Evolutionary conservation across 2,888 invertebrate species (phyloP).

Genomic region (Platycheirus rosarum): DNA sequence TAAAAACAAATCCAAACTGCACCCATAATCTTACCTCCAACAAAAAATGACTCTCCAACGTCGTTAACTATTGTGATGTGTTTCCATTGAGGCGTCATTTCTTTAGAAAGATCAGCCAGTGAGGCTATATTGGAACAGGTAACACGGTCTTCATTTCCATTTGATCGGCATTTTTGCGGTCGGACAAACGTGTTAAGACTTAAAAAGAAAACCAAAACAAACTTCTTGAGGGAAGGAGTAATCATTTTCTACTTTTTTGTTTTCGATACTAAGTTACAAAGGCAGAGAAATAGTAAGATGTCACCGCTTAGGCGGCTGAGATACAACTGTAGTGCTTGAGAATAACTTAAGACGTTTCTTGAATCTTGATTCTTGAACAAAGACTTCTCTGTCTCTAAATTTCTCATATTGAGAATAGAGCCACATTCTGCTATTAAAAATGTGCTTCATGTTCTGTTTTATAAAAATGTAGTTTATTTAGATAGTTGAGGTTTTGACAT

Average conservation of each 20-base stretch:
- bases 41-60: conserved; percentile 46
- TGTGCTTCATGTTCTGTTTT: too few species aligned
- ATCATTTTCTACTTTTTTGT: conserved; percentile 20
- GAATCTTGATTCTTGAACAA: too few species aligned
- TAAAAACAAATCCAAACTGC: too few species aligned
- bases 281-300: conserved; percentile 11
- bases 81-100: conserved; percentile 67
- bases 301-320: conserved; percentile 5
- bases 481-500: too few species aligned
- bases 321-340: too few species aligned
- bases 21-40: conserved; percentile 75
- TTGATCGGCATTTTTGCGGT: conserved; percentile 49
- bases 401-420: too few species aligned
- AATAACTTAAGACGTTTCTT: too few species aligned
- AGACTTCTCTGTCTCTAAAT: too few species aligned
- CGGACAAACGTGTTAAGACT: conserved; percentile 16
- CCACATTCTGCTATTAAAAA: too few species aligned
- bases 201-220: conserved; percentile 18
- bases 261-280: too few species aligned
- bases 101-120: conserved; percentile 58
- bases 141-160: conserved; percentile 26
- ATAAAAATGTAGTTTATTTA: too few species aligned
- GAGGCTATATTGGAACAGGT: conserved; percentile 61
- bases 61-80: conserved; percentile 71
- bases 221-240: not conserved